A percentile compares a stretch with the other conserved stretches of the same genome.
These are phyloP conservation scores for Dimorphilus gyrociliatus DNA, from an alignment of 2,888 invertebrate species.

Conservation along the genomic window DNA sequence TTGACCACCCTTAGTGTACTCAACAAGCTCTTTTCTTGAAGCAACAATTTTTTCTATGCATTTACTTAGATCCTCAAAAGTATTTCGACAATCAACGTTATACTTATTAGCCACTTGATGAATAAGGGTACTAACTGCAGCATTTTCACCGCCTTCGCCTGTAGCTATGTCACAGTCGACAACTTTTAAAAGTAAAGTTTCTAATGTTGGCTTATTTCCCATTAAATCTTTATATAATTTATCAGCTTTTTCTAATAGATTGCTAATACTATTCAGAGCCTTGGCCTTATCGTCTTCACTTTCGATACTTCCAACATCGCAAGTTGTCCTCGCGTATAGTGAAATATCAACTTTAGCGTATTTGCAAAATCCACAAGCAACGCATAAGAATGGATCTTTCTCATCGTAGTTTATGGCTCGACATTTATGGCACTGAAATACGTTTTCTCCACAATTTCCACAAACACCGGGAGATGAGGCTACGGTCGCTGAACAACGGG, in stretches of 20 bases:
- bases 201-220: slow-evolving; percentile 71
- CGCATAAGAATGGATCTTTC: slow-evolving; percentile 94
- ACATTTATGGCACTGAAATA: slow-evolving; percentile 97
- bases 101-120: slow-evolving; percentile 85
- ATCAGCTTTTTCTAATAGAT: slow-evolving; percentile 80
- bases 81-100: slow-evolving; percentile 79
- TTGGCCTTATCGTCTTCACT: slow-evolving; percentile 90
- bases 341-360: slow-evolving; percentile 97
- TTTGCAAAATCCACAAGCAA: slow-evolving; percentile 96
- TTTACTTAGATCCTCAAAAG: slow-evolving; percentile 75
- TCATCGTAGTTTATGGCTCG: slow-evolving; percentile 96
- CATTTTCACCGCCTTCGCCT: no score
- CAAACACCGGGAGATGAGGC: slow-evolving; percentile 95
- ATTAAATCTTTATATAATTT: slow-evolving; percentile 76
- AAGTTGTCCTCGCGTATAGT: slow-evolving; percentile 72
- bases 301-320: slow-evolving; percentile 91
- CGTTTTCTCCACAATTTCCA: slow-evolving; percentile 91
- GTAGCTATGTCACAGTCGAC: slow-evolving; percentile 50
- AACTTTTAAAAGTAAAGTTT: slow-evolving; percentile 64
- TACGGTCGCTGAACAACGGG: slow-evolving; percentile 85
- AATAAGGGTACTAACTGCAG: slow-evolving; percentile 41
- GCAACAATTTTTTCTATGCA: slow-evolving; percentile 68
- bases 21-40: slow-evolving; percentile 71
- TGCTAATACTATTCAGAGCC: slow-evolving; percentile 75
- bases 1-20: slow-evolving; percentile 44